These are phyloP conservation scores for Troglohyphantes excavatus DNA, from an alignment of 2,888 invertebrate species.

Conservation along the genomic window DNA sequence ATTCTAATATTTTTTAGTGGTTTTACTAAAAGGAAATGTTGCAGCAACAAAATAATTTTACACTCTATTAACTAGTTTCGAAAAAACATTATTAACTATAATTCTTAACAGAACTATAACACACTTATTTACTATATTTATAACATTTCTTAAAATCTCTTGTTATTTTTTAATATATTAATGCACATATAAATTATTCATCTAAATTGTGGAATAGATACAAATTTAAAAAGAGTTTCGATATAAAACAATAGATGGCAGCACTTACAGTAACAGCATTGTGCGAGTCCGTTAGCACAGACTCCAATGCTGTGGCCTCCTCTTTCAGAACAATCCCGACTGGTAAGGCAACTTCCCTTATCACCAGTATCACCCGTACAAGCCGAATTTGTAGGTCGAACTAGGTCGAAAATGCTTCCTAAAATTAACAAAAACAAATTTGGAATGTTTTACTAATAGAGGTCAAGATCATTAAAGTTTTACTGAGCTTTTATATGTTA, in stretches of 20 bases:
- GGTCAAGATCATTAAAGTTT: neutral
- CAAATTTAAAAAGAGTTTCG: neutral
- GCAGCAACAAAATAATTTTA: too few species aligned
- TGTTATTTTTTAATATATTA: too few species aligned
- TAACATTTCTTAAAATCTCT: too few species aligned
- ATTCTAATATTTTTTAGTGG: too few species aligned
- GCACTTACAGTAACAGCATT: slow-evolving; percentile 86
- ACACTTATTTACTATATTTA: too few species aligned
- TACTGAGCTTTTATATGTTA: too few species aligned
- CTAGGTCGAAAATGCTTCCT: slow-evolving; percentile 87
- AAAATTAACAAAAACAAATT: slow-evolving; percentile 24
- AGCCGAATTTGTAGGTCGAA: slow-evolving; percentile 89
- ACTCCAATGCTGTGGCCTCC: slow-evolving; percentile 89
- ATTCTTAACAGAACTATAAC: too few species aligned
- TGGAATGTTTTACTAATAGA: neutral
- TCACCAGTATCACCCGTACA: slow-evolving; percentile 89
- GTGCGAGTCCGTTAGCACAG: slow-evolving; percentile 89
- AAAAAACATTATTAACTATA: too few species aligned
- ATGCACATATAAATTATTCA: too few species aligned
- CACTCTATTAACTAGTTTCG: too few species aligned
- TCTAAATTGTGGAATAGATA: too few species aligned
- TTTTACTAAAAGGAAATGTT: too few species aligned
- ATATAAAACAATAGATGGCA: slow-evolving; percentile 46
- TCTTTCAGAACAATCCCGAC: slow-evolving; percentile 87
- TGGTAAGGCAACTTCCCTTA: slow-evolving; percentile 85